Evolutionary conservation across 2,888 invertebrate genomes (phyloP), one percentile per base, ranked within the genome.

Genomic region (Steinernema carpocapsae): DNA sequence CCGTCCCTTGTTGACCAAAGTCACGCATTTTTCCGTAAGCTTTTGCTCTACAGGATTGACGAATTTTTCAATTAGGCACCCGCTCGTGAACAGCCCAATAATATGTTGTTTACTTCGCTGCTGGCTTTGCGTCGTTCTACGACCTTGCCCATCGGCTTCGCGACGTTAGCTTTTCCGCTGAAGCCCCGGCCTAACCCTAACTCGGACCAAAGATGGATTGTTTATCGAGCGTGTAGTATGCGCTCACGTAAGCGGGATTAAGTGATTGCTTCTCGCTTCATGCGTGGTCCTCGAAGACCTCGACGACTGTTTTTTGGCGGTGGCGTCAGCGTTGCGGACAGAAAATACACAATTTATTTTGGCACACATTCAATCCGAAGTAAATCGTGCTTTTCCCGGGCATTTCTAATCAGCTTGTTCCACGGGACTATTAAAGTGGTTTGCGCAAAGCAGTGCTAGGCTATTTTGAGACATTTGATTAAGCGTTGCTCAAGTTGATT

Each of bases 161-260:
- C 56, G 56, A 56, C 19, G 56, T 24, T 6, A 4, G 2, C 24
- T 7, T 14, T 43, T 43, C 43, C 7, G 43, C 43, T 14, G 43
- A 56, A 10, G 56, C 24, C 26, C 26, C 56, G 6, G 17, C 24
- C 56, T 26, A 51, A 51, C 51, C 12, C 12, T 12, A 51, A n/a
- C n/a, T n/a, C 51, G 6, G 19, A 10, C 51, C 51, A 17, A 24
- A 56, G 56, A 56, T 22, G 56, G 56, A 56, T 56, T 56, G 56
- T 56, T 56, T 56, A 56, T 56, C 56, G 56, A n/a, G n/a, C n/a
- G 56, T 2, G 56, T 26, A 26, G 56, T 56, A 56, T n/a, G n/a
- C 6, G 56, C 56, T 22, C 56, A 56, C 56, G 56, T 56, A 56
- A 56, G 56, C 56, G 56, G 56, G 56, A 56, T 56, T 56, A 56